Base-by-base conservation (phyloP, 2,888 invertebrate genomes). In the Xanthia togata region DNA sequence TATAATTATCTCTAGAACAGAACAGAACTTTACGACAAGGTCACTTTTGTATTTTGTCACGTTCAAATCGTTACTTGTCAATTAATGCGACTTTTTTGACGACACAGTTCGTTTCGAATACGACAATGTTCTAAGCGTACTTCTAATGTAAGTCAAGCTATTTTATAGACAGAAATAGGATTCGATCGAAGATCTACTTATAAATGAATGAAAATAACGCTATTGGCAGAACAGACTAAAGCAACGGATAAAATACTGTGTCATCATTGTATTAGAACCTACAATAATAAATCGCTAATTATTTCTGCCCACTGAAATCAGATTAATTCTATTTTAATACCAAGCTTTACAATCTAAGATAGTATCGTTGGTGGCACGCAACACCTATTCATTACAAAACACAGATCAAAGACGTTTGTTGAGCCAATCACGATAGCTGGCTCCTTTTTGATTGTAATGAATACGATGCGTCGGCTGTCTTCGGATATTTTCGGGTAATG, bases 291-390 rank as follows among this genome's bases (percentile, higher is more conserved):
- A 78, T 80, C 70, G 38, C 64, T 73, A 81, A 84, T 86, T 88
- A 85, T 78, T 82, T 81, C 67, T 73, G 70, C 79, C 68, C 79
- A 76, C 73, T n/a, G 26, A 76, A 80, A 84, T 84, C 82, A 84
- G 87, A 89, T 88, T 83, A 80, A 74, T 78, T 84, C 84, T 88
- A 85, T 88, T 88, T 88, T 76, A 59, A 87, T 78, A 83, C 73
- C 67, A 71, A 80, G 82, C 65, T 73, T 75, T 63, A 68, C 77
- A 65, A 88, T 87, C 86, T 80, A 0, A 67, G 88, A 88, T 88
- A 79, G 55, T 77, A 87, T 88, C 88, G 65, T 50, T 47, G 23
- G 77, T 44, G 62, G 79, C 88, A 88, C 87, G 88, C 84, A 87
- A 84, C 81, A 81, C 78, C 84, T 80, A 82, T 84, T 86, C 85